Evolutionary conservation across 2,888 invertebrate species (phyloP), one percentile per base, ranked within the genome.

Genomic region (Pristionchus entomophagus): DNA sequence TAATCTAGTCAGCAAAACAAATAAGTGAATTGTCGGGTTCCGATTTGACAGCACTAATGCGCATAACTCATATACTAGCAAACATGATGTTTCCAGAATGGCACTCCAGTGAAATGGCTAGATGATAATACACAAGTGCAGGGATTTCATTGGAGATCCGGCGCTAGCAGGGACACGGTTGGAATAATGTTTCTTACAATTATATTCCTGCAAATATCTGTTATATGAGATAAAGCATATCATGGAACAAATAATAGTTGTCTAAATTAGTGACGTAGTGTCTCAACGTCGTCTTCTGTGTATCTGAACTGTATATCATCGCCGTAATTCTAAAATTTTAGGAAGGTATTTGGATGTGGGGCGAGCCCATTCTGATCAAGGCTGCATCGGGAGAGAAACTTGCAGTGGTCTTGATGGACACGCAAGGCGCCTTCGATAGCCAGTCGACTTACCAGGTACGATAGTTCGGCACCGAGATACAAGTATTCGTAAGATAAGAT

Each of bases 351-450:
- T 93, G 94, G 91, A 88, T 94, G 77, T 94, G 94, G 94, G 93
- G 93, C 10, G 92, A 93, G 86, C 93, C 94, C 5, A 94, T 94
- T 53, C 88, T 93, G 88, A 91, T 94, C 80, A 93, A 93, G 69
- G 90, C 86, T 45, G 89, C 87, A 56, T 91, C 89, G 88, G 93
- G 92, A 8, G 92, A 91, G 87, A 88, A 89, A 51, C 91, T 88
- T 32, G 92, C 92, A 29, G 91, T 92, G 26, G 65, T 93, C 12
- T 62, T 93, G 88, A 96, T 98, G 95, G 98, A 98, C 94, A 99
- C 98, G 12, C 98, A 98, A 94, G 95, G 99, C 88, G 97, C 98
- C 32, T 99, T 99, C 95, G 99, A 99, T 95, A 97, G 97, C 94
- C 96, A 97, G 95, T 97, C 97, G 85, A 98, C 98, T 49, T 90